A percentile compares a stretch with the other conserved stretches of the same genome.
These are phyloP conservation scores for Peromyscus melanophrys DNA, from an alignment of 2,797 vertebrate species.

Conservation along the genomic window DNA sequence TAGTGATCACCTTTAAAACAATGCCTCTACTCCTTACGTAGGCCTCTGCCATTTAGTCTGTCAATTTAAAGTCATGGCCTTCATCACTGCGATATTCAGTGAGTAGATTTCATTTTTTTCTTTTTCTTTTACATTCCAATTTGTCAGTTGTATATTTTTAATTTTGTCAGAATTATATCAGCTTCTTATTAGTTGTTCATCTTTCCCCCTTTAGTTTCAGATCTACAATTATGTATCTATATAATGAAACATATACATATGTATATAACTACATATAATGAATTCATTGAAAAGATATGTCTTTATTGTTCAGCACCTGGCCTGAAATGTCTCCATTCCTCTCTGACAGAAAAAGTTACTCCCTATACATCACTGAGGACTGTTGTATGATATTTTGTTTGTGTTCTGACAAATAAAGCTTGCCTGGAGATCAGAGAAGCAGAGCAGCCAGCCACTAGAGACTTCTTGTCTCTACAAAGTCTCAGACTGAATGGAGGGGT, in stretches of 20 bases:
- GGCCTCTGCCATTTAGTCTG: not conserved
- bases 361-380: not conserved
- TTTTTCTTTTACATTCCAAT: not conserved
- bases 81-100: not conserved
- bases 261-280: not conserved
- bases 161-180: not conserved
- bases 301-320: not conserved
- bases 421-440: no score
- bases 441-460: no score
- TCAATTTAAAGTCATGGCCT: not conserved
- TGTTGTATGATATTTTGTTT: no score
- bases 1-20: not conserved
- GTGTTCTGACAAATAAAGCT: no score
- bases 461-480: no score
- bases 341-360: not conserved
- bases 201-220: not conserved
- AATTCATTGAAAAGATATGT: not conserved
- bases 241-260: not conserved
- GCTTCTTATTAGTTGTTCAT: not conserved
- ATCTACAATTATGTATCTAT: not conserved
- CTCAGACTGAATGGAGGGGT: no score
- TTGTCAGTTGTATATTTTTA: not conserved
- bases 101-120: not conserved
- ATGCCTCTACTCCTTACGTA: not conserved
- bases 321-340: not conserved